Conservation (phyloP, 2,113 vertebrate species). For the Drymodes brunneopygia region DNA sequence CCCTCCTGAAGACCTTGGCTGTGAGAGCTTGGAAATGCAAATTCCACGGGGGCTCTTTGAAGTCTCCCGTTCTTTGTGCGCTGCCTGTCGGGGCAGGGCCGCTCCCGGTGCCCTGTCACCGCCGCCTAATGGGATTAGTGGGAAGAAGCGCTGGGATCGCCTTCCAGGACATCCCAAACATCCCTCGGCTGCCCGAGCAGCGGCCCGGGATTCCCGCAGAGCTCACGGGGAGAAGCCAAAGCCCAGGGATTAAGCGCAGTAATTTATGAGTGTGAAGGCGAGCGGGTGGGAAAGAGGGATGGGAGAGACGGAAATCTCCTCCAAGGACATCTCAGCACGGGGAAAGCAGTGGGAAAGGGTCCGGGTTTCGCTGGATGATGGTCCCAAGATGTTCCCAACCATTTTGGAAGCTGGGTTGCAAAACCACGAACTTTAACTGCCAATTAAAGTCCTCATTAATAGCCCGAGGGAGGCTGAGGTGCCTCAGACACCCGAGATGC, state of each 20-base stretch:
- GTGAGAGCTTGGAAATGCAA: constrained; percentile 54
- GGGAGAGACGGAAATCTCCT: not conserved
- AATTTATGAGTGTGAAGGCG: not conserved
- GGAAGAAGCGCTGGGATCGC: not conserved
- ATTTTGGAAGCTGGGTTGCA: not conserved
- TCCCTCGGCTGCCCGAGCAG: not conserved
- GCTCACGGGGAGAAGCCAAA: not conserved
- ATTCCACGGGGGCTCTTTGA: constrained; percentile 4
- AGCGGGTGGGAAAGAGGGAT: not conserved
- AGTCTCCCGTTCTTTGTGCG: not conserved
- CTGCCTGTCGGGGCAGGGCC: not conserved
- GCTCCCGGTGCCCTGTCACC: not conserved
- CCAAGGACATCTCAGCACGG: not conserved
- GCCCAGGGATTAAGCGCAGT: not conserved
- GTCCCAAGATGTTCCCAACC: not conserved
- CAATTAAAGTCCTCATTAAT: not conserved
- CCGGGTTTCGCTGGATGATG: not conserved
- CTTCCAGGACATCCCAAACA: not conserved
- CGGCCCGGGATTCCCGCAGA: not conserved
- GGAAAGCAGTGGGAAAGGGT: not conserved
- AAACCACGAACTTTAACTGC: not conserved
- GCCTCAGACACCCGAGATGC: not conserved
- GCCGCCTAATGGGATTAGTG: constrained; percentile 11
- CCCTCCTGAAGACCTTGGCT: constrained; percentile 19
- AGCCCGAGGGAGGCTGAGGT: not conserved